phyloP scores from a whole-genome alignment of 2,113 vertebrate species.

The Peromyscus polionotus region DNA sequence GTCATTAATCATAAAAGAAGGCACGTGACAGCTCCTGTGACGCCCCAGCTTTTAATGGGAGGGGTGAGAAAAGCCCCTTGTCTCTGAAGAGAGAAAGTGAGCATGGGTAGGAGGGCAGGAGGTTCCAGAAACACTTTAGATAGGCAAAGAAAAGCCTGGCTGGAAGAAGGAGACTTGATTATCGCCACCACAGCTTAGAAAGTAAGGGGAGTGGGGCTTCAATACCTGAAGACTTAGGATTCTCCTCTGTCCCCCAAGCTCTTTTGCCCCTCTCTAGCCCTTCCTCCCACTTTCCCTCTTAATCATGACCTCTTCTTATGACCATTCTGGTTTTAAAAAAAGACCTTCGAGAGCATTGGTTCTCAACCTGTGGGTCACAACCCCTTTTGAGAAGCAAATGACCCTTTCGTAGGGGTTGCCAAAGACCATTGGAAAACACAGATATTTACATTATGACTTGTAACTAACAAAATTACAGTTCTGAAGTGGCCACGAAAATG shows the following conservation, averaged over 20 bases:
- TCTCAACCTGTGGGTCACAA: background rate
- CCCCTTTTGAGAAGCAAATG: background rate
- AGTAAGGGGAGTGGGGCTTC: too few relatives aligned
- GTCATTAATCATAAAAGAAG: background rate
- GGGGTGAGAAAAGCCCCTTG: background rate
- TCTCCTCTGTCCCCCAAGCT: background rate
- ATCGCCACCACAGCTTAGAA: fast-evolving
- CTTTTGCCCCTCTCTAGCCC: background rate
- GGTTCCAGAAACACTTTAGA: background rate
- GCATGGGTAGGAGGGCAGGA: fast-evolving
- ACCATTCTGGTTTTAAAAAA: background rate
- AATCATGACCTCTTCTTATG: background rate
- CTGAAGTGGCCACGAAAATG: background rate
- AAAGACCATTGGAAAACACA: background rate
- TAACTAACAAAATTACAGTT: background rate
- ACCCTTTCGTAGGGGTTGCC: background rate
- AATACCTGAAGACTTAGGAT: background rate
- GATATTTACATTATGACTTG: background rate
- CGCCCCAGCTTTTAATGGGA: background rate
- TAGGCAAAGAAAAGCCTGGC: background rate
- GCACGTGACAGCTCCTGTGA: background rate
- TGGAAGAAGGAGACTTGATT: background rate
- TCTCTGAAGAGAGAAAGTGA: background rate
- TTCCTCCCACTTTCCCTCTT: background rate
- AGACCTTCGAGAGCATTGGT: background rate